Evolutionary conservation across 2,797 vertebrate species (phyloP), one percentile per base, ranked within the genome.

Genomic region (Sitta carolinensis): DNA sequence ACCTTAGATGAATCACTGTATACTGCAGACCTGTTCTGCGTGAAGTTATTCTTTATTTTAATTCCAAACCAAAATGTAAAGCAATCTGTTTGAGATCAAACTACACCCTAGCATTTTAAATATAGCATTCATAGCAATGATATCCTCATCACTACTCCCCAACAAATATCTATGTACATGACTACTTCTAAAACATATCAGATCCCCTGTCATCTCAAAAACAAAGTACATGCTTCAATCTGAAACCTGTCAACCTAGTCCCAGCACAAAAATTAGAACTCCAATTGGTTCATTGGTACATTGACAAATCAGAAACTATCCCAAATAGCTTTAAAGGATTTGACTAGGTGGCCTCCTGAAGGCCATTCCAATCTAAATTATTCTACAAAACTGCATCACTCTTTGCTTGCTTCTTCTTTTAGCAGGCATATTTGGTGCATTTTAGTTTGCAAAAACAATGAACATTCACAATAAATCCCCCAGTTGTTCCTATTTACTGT

Each of bases 61-160:
- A 89, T 87, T 96, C 87, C 87, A 93, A 95, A 93, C 54, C 75
- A 96, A 96, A 95, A 96, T 96, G 81, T 94, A 87, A 97, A 95
- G 90, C 94, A 96, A 96, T 97, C 94, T 97, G 95, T 94, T 92
- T 93, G 87, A 92, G 91, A 95, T 63, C 32, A 1, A 93, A 86
- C 89, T 96, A 92, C 94, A 94, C 95, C 91, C 94, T 94, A 78
- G 95, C 94, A 94, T 97, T 95, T 95, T 94, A 97, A 94, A 95
- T 97, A 94, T 95, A 97, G 89, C 73, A 75, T 75, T 92, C 69
- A 59, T 75, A 93, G 94, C 89, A 95, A 87, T 69, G 87, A 85
- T 75, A 84, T 75, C 75, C 62, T 91, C 72, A 87, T 16, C 66
- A 84, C 58, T 87, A 82, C 73, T 62, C 30, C 54, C 34, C 20